Evolutionary conservation across 1,140 invertebrate species (phyloP), one percentile per base, ranked within the genome.

Genomic region (Anadara kagoshimensis): DNA sequence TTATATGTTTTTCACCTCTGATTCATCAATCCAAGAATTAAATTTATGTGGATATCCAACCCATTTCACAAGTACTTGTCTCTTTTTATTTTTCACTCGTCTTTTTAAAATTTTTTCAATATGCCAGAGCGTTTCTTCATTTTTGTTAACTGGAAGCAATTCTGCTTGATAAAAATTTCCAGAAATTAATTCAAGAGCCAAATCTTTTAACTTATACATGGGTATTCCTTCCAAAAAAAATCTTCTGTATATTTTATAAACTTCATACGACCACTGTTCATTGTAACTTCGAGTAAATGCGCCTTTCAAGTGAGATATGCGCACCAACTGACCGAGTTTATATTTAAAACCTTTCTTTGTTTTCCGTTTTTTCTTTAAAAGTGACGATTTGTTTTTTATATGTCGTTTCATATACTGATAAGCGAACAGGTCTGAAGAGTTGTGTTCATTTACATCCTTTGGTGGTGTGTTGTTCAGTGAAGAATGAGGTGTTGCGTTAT

Each of bases 71-170:
- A 72, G 29, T 20, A 16, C 22, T 66, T 72, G 43, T 16, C 22
- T 49, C 11, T 51, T 29, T 11, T 44, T 44, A 26, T 49, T 56
- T 20, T 26, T 14, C 10, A 47, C 66, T 20, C 69, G 44, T 22
- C 20, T 72, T 11, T 44, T 29, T 11, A 65, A 0, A 29, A 53
- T 66, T 59, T 72, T 63, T 45, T 72, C 69, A 26, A 72, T 65
- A 11, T 64, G 29, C 59, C 45, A 72, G 18, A 72, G 24, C 5
- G 18, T 43, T 54, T 78, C 22, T 57, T 63, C 63, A 51, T 68
- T 45, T 54, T 70, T 71, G 12, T 73, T 18, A 5, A 78, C 62
- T 53, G 56, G 65, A 67, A 74, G 70, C 7, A 78, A 63, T 57
- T 78, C 76, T 8, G 58, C 10, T 14, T 54, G 43, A 51, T 73